Conservation (phyloP, 2,888 invertebrate species). For the Aphidius colemani region DNA sequence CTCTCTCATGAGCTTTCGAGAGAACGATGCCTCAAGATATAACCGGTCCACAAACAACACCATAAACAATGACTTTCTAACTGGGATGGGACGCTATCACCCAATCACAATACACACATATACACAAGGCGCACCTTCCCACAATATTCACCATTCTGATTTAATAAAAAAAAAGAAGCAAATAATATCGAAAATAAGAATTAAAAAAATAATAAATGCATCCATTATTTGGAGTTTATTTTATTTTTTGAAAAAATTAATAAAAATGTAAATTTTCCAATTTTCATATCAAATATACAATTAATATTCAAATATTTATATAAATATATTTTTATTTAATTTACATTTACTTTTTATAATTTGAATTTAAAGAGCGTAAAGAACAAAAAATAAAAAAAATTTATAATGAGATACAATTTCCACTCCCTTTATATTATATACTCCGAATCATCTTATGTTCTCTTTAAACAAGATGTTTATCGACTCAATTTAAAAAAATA, state of each 20-base stretch:
- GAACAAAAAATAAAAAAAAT: neutral
- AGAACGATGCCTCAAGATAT: conserved; percentile 14
- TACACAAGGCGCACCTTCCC: conserved; percentile 1
- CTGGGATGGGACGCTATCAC: conserved; percentile 28
- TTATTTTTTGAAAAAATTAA: too few species aligned
- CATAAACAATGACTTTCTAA: conserved; percentile 48
- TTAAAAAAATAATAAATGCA: neutral
- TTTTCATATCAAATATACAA: too few species aligned
- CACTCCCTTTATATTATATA: too few species aligned
- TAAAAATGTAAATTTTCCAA: too few species aligned
- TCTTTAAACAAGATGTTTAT: too few species aligned
- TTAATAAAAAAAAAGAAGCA: neutral
- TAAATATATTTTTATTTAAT: neutral
- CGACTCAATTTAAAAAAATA: too few species aligned
- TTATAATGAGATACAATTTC: neutral
- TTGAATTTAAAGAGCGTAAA: neutral
- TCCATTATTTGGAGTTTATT: neutral
- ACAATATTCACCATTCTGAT: neutral
- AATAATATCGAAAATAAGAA: neutral
- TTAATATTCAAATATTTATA: neutral
- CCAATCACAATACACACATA: conserved; percentile 11
- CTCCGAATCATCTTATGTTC: too few species aligned
- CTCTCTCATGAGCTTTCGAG: conserved; percentile 10
- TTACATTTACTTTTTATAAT: neutral
- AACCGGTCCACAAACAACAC: conserved; percentile 37